Evolutionary conservation across 2,888 invertebrate genomes (phyloP), one percentile per base, ranked within the genome.

Genomic region (Augochlorella aurata): DNA sequence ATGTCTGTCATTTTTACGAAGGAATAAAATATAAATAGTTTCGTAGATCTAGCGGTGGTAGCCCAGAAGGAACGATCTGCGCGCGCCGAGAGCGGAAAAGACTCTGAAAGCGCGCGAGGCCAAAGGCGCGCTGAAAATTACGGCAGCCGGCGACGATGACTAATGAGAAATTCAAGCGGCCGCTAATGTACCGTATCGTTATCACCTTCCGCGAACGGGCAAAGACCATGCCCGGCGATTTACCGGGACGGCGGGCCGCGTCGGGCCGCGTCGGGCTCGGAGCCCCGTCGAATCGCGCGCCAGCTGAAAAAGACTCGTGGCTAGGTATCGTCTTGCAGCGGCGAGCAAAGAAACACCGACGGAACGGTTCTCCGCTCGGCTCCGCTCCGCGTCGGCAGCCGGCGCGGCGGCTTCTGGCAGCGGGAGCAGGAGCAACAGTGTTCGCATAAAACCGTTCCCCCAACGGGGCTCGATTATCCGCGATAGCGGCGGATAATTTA

Each of bases 121-220:
- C 38, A 7, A 74, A 83, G 87, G 87, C 87, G 88, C 86, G 88
- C 84, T 88, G 81, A 69, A 86, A 88, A 85, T 88, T 88, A 87
- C 88, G 76, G 74, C 84, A 83, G 84, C 84, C 83, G 84, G 74
- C 82, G 83, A 77, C 80, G 88, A 87, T 88, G 88, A 88, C 88
- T 88, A 88, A 88, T 88, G 88, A 87, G 85, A 87, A 86, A 88
- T 88, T 87, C 88, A 82, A 87, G 88, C 86, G 67, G 76, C 81
- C 84, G 85, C 82, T 88, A 88, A 88, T 88, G 88, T 84, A 87
- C 87, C 86, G 86, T 88, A 88, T 86, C 88, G 88, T 88, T 88
- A 88, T 88, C 88, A 87, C 88, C 86, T 88, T 76, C 79, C 83
- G 65, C 79, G 83, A 71, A 65, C 79, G 81, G 68, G 75, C 66